These are phyloP conservation scores for Eubasilissa regina DNA, from an alignment of 1,140 invertebrate species.

Conservation along the genomic window DNA sequence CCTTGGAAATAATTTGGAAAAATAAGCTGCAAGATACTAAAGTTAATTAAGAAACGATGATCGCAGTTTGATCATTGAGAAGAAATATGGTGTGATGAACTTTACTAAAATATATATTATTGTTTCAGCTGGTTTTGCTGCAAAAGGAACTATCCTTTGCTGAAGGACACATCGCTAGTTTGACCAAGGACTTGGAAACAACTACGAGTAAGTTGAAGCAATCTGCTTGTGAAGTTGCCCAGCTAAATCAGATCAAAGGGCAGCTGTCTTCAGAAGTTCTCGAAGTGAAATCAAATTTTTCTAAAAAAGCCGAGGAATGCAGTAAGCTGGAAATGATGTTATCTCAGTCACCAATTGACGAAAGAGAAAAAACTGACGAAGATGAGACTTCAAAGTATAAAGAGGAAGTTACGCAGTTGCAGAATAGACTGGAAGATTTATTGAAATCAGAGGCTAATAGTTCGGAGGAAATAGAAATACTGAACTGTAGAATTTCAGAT, in stretches of 20 bases:
- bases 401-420: conserved; percentile 47
- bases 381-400: conserved; percentile 52
- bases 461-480: conserved; percentile 43
- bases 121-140: conserved; percentile 48
- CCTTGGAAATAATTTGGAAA: no score
- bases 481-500: conserved; percentile 44
- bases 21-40: no score
- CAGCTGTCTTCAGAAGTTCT: conserved; percentile 13
- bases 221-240: conserved; percentile 35
- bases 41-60: no score
- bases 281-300: conserved; percentile 33
- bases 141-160: conserved; percentile 52
- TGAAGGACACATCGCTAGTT: conserved; percentile 38
- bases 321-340: conserved; percentile 46
- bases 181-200: conserved; percentile 45
- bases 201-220: conserved; percentile 36
- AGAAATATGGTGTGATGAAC: no score
- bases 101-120: neutral
- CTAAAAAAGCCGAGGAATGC: conserved; percentile 53
- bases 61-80: no score
- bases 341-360: conserved; percentile 40
- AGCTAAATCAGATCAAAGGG: conserved; percentile 46
- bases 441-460: conserved; percentile 48
- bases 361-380: conserved; percentile 54
- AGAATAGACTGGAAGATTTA: conserved; percentile 42